Evolutionary conservation across 2,888 invertebrate genomes (phyloP), one percentile per base, ranked within the genome.

Genomic region (Leucania comma): DNA sequence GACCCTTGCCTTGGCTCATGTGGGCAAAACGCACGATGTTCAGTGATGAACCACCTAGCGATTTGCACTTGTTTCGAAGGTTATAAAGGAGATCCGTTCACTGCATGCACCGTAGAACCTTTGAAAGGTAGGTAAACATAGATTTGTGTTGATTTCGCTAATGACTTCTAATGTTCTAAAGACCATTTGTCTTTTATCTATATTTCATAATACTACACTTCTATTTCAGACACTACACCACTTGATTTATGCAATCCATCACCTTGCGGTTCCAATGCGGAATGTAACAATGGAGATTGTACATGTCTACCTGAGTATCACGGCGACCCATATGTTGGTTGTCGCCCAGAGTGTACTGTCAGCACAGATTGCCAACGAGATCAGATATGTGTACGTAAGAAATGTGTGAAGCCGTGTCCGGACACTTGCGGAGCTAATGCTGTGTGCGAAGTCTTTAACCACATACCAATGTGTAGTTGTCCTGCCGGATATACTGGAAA

Each of bases 321-420:
- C 79, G 98, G 98, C 42, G 97, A 98, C 93, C 98, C 98, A 0
- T 98, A 97, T 84, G 90, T 96, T 57, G 97, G 97, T 56, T 98
- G 98, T 89, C 96, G 98, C 82, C 98, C 98, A 6, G 98, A 98
- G 92, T 98, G 98, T 91, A 97, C 98, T n/a, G 93, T 98, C 6
- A 98, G 97, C 88, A 93, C 96, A 17, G 98, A 98, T 85, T 98
- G 98, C 91, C 93, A 97, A 32, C 96, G 96, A 84, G 96, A 97
- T 88, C 97, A 96, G 87, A 97, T 98, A 75, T 98, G 98, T 87
- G 94, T 97, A 1, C 95, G 96, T 83, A 97, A 97, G 88, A 98
- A 98, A 92, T 98, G 98, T 88, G 90, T 95, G 61, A 97, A 98
- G 90, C 98, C 98, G 60, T 98, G 98, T 85, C 97, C 97, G 12